Evolutionary conservation across 2,888 invertebrate genomes (phyloP), one percentile per base, ranked within the genome.

Genomic region (Liopterus haemorrhoidalis): DNA sequence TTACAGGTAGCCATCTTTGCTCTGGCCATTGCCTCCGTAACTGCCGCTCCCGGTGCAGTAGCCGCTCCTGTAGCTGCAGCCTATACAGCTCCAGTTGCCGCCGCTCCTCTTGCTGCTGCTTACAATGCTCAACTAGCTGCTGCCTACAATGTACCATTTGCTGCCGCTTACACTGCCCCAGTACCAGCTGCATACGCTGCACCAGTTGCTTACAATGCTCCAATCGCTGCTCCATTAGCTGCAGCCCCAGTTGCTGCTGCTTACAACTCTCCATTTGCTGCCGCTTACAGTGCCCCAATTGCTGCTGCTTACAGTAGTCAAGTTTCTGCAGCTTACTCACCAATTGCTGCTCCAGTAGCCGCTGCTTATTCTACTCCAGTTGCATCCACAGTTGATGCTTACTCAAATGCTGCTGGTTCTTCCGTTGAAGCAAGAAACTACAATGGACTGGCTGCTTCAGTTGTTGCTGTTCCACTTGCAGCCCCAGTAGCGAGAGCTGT

Each of bases 81-180:
- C 11, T 57, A 54, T 15, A 56, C 61, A 5, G 58, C 58, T 12
- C 57, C 55, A 2, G 57, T 61, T 8, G 60, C 63, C 27, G 59
- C 62, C 18, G 60, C 61, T 14, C 49, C 77, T 52, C 77, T 80
- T n/a, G 80, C 81, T 0, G 76, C 81, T 1, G 73, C 75, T 56
- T 79, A 81, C 64, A 76, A 77, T 9, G 79, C 81, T 62, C 77
- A 78, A 46, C 63, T 80, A 54, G 70, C 79, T 15, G 71, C 79
- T 52, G 77, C 78, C 60, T 74, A 75, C 67, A 78, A 81, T 55
- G 74, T 74, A 1, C 63, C 78, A 8, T 74, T 74, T 5, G 70
- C 77, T 19, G 58, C 58, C 5, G 21, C 58, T 3, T 52, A 56
- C 5, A 55, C 57, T 5, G 53, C 56, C 24, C 54, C 55, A 11